Evolutionary conservation across 2,113 vertebrate species (phyloP).

Genomic region (Hyla sarda): DNA sequence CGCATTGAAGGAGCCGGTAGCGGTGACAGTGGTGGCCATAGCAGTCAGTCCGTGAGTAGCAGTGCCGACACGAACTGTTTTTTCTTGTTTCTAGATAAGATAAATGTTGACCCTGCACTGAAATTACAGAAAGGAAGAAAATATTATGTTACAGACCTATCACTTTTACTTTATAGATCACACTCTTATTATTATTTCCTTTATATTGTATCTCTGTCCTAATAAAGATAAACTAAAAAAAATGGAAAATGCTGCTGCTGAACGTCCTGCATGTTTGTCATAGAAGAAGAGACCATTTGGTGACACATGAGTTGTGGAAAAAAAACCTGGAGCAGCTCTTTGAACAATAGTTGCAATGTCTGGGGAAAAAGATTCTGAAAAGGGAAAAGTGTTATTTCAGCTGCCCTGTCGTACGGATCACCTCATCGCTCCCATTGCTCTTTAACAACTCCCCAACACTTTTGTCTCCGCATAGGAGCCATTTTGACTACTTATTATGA

Average conservation of each 20-base stretch:
- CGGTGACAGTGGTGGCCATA: too few relatives aligned
- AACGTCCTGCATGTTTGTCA: background rate
- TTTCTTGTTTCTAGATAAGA: too few relatives aligned
- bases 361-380: background rate
- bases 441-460: background rate
- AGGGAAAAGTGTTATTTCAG: background rate
- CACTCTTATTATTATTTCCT: background rate
- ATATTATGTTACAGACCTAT: background rate
- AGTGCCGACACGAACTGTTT: too few relatives aligned
- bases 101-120: too few relatives aligned
- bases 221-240: too few relatives aligned
- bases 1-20: too few relatives aligned
- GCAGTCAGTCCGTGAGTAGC: too few relatives aligned
- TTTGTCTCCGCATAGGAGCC: too few relatives aligned
- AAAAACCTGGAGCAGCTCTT: background rate
- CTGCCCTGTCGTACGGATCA: background rate
- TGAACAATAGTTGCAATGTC: background rate
- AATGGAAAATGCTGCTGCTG: background rate
- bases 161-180: background rate
- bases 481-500: too few relatives aligned
- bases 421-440: background rate
- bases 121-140: background rate
- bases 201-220: background rate
- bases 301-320: too few relatives aligned
- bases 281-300: background rate